Evolutionary conservation across 2,113 vertebrate genomes (phyloP).

Genomic region (Pseudopodoces humilis): DNA sequence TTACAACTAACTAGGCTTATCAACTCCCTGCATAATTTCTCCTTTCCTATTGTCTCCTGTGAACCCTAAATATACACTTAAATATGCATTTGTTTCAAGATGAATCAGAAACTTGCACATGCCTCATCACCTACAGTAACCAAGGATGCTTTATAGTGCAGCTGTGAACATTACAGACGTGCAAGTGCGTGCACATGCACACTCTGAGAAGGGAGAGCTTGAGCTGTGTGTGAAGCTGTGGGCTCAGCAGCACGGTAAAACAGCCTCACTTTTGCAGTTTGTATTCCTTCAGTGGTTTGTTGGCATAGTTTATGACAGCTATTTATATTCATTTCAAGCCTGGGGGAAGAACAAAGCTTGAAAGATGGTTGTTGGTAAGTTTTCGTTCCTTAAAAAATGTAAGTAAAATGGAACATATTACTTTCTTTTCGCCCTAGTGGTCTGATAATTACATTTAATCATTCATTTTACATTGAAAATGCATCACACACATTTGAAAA

Average conservation of each 20-base stretch:
- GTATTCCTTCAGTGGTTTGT: constrained; percentile 6
- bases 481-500: background rate
- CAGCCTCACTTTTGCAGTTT: background rate
- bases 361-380: background rate
- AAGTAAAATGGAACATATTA: background rate
- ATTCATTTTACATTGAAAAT: background rate
- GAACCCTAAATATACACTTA: background rate
- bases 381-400: background rate
- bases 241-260: background rate
- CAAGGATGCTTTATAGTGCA: background rate
- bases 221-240: background rate
- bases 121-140: background rate
- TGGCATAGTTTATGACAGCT: constrained; percentile 31
- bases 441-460: constrained; percentile 20
- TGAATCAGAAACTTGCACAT: background rate
- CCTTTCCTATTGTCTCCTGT: background rate
- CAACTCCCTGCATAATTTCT: background rate
- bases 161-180: background rate
- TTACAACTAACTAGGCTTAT: background rate
- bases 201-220: background rate
- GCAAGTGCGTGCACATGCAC: accelerated
- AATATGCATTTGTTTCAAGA: background rate
- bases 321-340: constrained; percentile 44
- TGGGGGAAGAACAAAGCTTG: constrained; percentile 18
- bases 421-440: background rate